Evolutionary conservation across 1,140 invertebrate genomes (phyloP), one percentile per base, ranked within the genome.

Genomic region (Brachionus rubens): DNA sequence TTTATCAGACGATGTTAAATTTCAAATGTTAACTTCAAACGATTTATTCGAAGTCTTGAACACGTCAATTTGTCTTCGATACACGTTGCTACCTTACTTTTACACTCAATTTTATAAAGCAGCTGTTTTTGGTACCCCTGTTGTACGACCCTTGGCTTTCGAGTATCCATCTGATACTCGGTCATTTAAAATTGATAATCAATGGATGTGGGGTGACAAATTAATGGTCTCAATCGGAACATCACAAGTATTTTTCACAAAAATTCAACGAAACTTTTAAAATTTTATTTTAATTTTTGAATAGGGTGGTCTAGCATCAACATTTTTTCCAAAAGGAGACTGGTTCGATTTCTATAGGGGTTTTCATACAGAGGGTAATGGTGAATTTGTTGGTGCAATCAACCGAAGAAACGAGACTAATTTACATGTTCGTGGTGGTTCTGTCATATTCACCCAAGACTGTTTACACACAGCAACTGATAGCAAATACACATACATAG

Each of bases 61-160:
- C 50, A 50, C 68, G 16, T 50, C 46, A 10, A 48, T 72, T 16
- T 72, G 68, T 26, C 28, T 72, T 9, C 87, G 92, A 48, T 94
- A 94, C 81, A 84, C 84, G 1, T 83, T 94, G 1, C 82, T 94
- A 19, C 92, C 92, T 0, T 91, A 91, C 82, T 87, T 93, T 24
- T 94, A 94, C 82, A 91, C 91, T 0, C 83, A 91, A 50, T 91
- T 93, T 80, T 91, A 88, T 83, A 82, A 86, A 14, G 90, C 90
- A 0, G 89, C 92, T 82, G 80, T 83, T 3, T 84, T 85, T 78
- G 91, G 91, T 0, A 86, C 88, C 28, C 90, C 91, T 16, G 91
- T 93, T 0, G 88, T 88, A 3, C 85, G 90, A 33, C 91, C 92
- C 12, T 80, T 94, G 48, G 92, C 93, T 84, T 83, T 83, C 76